These are phyloP conservation scores for Sminthurinus signatus DNA, from an alignment of 1,140 invertebrate species.

Conservation along the genomic window DNA sequence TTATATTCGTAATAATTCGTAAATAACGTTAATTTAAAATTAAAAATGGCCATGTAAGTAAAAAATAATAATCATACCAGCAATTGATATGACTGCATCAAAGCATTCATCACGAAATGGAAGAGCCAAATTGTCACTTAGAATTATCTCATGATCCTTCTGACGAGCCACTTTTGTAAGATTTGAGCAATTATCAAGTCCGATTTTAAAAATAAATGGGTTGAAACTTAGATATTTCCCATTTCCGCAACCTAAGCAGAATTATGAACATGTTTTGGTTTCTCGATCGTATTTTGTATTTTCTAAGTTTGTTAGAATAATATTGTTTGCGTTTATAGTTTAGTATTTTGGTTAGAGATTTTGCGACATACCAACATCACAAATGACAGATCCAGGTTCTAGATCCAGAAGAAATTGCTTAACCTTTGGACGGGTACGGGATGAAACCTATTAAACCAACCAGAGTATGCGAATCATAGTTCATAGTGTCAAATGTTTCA, in stretches of 20 bases:
- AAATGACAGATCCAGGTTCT: conserved; percentile 82
- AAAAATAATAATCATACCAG: no score
- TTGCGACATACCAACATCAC: conserved; percentile 89
- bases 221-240: conserved; percentile 87
- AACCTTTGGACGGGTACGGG: conserved; percentile 73
- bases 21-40: no score
- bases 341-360: no score
- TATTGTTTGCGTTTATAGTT: no score
- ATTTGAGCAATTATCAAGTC: conserved; percentile 75
- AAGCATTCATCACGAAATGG: conserved; percentile 88
- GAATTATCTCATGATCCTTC: conserved; percentile 74
- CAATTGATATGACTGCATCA: conserved; percentile 89
- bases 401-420: conserved; percentile 77
- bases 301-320: no score
- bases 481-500: no score
- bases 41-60: no score
- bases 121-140: conserved; percentile 80
- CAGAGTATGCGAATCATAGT: no score
- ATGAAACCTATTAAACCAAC: no score
- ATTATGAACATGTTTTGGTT: no score
- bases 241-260: conserved; percentile 73
- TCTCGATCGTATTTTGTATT: no score
- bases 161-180: conserved; percentile 68
- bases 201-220: conserved; percentile 74
- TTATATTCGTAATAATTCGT: no score